Evolutionary conservation across 2,888 invertebrate species (phyloP).

Genomic region (Melangyna quadrimaculata): DNA sequence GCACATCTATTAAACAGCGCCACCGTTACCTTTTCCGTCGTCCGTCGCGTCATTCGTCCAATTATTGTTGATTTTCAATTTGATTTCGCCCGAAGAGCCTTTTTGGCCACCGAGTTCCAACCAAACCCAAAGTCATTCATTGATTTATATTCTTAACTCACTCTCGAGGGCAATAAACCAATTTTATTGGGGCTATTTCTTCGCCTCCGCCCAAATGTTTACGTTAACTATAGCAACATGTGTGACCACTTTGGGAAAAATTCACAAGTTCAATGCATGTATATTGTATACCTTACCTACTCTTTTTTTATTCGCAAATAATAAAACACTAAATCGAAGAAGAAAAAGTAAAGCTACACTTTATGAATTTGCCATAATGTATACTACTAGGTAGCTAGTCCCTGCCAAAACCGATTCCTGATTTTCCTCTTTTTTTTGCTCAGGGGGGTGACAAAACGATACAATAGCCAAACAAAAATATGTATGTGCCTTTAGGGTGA

Average conservation of each 20-base stretch:
- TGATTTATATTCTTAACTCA: slow-evolving; percentile 49
- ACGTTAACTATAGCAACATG: slow-evolving; percentile 21
- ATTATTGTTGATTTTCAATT: slow-evolving; percentile 70
- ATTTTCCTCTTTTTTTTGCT: slow-evolving; percentile 41
- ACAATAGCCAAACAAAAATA: slow-evolving; percentile 62
- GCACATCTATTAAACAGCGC: slow-evolving; percentile 1
- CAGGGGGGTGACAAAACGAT: slow-evolving; percentile 67
- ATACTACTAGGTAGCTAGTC: slow-evolving; percentile 1
- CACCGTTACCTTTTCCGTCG: not conserved
- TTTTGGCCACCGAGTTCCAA: slow-evolving; percentile 5
- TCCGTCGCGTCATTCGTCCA: no score
- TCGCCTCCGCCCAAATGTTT: slow-evolving; percentile 46
- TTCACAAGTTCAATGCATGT: slow-evolving; percentile 40
- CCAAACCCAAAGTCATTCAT: slow-evolving; percentile 37
- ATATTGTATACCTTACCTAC: no score
- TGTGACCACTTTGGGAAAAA: slow-evolving; percentile 67
- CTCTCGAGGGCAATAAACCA: slow-evolving; percentile 49
- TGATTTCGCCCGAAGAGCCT: slow-evolving; percentile 53
- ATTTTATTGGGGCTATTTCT: slow-evolving; percentile 56
- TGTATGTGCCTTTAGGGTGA: slow-evolving; percentile 65
- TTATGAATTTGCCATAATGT: slow-evolving; percentile 8
- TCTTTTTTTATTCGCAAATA: slow-evolving; percentile 44
- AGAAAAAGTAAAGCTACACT: slow-evolving; percentile 21
- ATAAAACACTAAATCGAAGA: slow-evolving; percentile 69
- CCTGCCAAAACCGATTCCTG: slow-evolving; percentile 33